Percentiles rank a stretch among this genome's conserved stretches.
Conservation (phyloP, 2,888 invertebrate genomes). For the Salticus scenicus region DNA sequence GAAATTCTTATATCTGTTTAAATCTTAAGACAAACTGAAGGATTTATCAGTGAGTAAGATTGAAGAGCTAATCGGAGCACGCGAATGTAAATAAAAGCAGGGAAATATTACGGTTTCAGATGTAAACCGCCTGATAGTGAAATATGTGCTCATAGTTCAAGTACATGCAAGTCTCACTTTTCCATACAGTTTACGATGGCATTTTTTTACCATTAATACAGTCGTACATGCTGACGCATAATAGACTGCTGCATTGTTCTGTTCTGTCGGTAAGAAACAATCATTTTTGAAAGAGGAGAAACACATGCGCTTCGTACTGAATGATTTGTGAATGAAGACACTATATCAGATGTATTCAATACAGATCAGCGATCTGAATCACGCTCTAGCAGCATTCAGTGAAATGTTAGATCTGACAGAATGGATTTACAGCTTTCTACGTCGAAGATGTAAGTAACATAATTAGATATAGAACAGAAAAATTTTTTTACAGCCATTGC, state of each 20-base stretch:
- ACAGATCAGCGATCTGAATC: constrained; percentile 27
- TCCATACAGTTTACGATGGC: neutral
- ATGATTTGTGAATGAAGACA: neutral
- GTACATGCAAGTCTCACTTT: neutral
- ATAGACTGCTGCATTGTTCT: neutral
- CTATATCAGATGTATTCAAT: constrained; percentile 41
- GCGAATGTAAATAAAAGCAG: neutral
- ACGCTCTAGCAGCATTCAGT: constrained; percentile 44
- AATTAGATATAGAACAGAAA: no score
- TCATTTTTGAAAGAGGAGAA: neutral
- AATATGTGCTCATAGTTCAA: constrained; percentile 2
- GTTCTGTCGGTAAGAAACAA: neutral
- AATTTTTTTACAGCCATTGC: no score
- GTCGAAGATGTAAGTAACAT: constrained; percentile 37
- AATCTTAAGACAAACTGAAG: no score
- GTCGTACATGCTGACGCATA: constrained; percentile 6
- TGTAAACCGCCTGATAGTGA: neutral
- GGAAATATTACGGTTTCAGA: neutral
- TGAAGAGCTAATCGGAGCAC: neutral
- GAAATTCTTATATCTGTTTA: no score
- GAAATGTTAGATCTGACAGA: constrained; percentile 44
- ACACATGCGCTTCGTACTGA: neutral
- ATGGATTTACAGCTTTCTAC: constrained; percentile 26
- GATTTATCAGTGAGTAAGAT: neutral
- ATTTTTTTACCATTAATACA: neutral